phyloP scores from a whole-genome alignment of 2,797 vertebrate genomes.

The Danio tinwini region DNA sequence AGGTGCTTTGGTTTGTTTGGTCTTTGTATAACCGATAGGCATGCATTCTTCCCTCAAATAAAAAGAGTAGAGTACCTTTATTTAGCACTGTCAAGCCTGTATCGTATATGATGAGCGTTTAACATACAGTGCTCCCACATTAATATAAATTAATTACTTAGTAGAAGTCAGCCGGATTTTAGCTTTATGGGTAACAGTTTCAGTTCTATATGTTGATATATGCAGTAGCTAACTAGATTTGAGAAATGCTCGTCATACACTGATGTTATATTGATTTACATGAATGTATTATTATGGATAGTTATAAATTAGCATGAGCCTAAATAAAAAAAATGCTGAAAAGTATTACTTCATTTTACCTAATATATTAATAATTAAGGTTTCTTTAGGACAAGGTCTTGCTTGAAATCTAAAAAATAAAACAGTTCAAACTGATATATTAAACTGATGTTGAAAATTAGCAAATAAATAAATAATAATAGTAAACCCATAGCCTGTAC shows the following conservation, averaged over 20 bases:
- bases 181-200: neutral
- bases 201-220: neutral
- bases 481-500: too few species aligned
- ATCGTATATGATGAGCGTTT: neutral
- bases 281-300: neutral
- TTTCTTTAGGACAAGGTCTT: neutral
- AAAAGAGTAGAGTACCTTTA: neutral
- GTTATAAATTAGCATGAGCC: neutral
- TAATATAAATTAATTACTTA: neutral
- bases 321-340: too few species aligned
- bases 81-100: neutral
- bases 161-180: neutral
- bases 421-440: neutral
- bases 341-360: neutral
- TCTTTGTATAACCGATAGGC: neutral
- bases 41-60: neutral
- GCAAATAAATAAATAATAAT: too few species aligned
- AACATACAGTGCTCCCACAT: neutral
- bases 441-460: too few species aligned
- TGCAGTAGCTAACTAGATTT: neutral
- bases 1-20: constrained; percentile 6
- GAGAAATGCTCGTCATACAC: neutral
- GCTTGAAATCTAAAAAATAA: neutral
- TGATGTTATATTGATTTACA: neutral
- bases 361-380: neutral